Evolutionary conservation across 2,888 invertebrate genomes (phyloP).

Genomic region (Spisula solida): DNA sequence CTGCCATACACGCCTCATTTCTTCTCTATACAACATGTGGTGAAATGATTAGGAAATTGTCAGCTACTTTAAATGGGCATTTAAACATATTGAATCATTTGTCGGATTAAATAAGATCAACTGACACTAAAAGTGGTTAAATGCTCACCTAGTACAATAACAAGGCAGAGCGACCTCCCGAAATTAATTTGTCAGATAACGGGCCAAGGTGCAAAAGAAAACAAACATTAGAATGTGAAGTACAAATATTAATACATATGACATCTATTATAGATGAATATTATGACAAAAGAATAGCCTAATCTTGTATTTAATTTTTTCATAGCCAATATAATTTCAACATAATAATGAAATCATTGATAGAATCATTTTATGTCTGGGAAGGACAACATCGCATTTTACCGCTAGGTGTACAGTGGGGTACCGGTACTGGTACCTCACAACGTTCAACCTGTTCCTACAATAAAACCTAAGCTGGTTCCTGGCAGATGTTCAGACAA

Average conservation of each 20-base stretch:
- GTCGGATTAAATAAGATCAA: slow-evolving; percentile 8
- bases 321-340: background rate
- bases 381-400: background rate
- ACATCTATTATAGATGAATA: background rate
- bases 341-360: background rate
- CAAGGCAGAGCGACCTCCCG: background rate
- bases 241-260: slow-evolving; percentile 6
- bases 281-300: background rate
- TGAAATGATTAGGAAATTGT: background rate
- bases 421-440: background rate
- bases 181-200: slow-evolving; percentile 14
- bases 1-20: background rate
- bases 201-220: background rate
- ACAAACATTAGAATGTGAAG: slow-evolving; percentile 1
- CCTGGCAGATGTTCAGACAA: slow-evolving; percentile 11
- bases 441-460: background rate
- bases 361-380: background rate
- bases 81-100: slow-evolving; percentile 24
- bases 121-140: slow-evolving; percentile 28
- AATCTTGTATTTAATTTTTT: background rate
- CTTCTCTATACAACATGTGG: background rate
- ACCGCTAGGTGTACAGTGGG: background rate
- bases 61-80: background rate
- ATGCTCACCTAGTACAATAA: slow-evolving; percentile 4
- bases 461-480: background rate